Evolutionary conservation across 2,888 invertebrate genomes (phyloP).

Genomic region (Drosophila neonasuta): DNA sequence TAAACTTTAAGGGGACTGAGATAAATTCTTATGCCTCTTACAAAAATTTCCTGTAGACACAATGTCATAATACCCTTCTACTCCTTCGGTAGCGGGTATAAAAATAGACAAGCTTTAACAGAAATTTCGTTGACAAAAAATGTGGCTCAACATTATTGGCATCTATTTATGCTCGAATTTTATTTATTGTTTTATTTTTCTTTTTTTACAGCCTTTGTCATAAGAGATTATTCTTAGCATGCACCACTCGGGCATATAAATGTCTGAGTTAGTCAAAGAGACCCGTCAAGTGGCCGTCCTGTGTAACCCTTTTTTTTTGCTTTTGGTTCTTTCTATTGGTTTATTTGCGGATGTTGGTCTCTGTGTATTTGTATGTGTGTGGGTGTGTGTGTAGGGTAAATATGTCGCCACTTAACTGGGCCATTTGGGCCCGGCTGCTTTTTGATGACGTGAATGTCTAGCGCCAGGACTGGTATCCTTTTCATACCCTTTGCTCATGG

Average conservation of each 20-base stretch:
- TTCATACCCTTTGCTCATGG: slow-evolving; percentile 16
- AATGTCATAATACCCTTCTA: no score
- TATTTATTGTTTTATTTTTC: slow-evolving; percentile 62
- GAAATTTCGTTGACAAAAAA: slow-evolving; percentile 6
- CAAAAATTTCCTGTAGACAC: no score
- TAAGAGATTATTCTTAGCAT: slow-evolving; percentile 42
- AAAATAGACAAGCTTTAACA: not conserved
- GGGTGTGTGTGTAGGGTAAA: slow-evolving; percentile 46
- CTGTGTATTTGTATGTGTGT: not conserved
- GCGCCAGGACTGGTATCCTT: slow-evolving; percentile 20
- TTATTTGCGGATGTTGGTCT: slow-evolving; percentile 21
- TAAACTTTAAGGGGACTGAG: no score
- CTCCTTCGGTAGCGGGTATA: not conserved
- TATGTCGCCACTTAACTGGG: slow-evolving; percentile 65
- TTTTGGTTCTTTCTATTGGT: slow-evolving; percentile 14
- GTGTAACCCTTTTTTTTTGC: slow-evolving; percentile 57
- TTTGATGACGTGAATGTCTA: slow-evolving; percentile 34
- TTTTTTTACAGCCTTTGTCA: slow-evolving; percentile 19
- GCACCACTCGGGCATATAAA: slow-evolving; percentile 51
- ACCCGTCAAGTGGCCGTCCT: slow-evolving; percentile 22
- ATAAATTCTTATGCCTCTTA: no score
- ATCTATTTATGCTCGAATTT: slow-evolving; percentile 60
- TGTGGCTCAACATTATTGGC: slow-evolving; percentile 54
- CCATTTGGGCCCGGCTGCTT: slow-evolving; percentile 29
- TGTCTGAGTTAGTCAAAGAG: slow-evolving; percentile 66